Percentiles rank a stretch among this genome's conserved stretches.
Evolutionary conservation across 1,140 invertebrate species (phyloP).

Genomic region (Pollicipes pollicipes): DNA sequence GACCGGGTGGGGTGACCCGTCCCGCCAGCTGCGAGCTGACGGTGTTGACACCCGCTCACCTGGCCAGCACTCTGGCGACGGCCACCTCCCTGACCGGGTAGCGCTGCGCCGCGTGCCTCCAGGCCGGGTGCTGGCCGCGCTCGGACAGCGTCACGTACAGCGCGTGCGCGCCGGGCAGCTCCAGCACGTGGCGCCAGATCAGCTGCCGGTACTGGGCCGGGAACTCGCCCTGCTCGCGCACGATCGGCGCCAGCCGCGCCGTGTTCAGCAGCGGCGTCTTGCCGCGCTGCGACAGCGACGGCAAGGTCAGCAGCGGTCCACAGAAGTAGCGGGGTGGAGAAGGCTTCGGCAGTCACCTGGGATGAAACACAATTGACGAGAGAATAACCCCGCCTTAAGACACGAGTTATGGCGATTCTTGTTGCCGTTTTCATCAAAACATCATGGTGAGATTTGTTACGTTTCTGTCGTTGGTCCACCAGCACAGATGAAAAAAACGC

Average conservation of each 20-base stretch:
- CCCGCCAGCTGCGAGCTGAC: too few species aligned
- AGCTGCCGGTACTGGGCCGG: conserved; percentile 52
- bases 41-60: too few species aligned
- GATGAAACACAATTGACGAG: too few species aligned
- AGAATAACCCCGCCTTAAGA: too few species aligned
- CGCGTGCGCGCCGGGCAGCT: conserved; percentile 49
- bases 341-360: too few species aligned
- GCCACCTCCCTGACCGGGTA: conserved; percentile 47
- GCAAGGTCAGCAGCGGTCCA: background rate
- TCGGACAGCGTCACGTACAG: conserved; percentile 48
- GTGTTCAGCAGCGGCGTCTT: background rate
- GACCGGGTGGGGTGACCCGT: too few species aligned
- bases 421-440: too few species aligned
- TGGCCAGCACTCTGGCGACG: conserved; percentile 42
- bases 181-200: conserved; percentile 58
- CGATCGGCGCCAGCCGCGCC: conserved; percentile 28
- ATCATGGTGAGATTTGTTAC: too few species aligned
- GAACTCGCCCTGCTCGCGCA: conserved; percentile 61
- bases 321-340: too few species aligned
- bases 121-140: conserved; percentile 38
- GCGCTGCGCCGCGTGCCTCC: conserved; percentile 38
- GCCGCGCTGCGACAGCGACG: background rate
- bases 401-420: too few species aligned
- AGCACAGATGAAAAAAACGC: too few species aligned
- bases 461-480: too few species aligned